Conservation (phyloP, 1,140 invertebrate species). For the Philopotamus ludificatus region DNA sequence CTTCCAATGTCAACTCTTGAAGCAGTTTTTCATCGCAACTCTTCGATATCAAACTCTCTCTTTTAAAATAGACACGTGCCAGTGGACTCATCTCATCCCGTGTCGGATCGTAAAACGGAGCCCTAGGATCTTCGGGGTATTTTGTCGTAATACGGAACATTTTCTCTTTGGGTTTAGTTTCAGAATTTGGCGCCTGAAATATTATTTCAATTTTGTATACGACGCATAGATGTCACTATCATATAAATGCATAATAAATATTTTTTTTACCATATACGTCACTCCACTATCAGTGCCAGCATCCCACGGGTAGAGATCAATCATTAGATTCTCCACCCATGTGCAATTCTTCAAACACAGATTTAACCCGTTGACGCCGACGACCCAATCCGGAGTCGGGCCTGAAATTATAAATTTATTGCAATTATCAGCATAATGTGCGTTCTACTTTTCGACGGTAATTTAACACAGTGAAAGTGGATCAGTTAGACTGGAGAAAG, state of each 20-base stretch:
- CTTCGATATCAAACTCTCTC: conserved; percentile 71
- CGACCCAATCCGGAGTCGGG: conserved; percentile 94
- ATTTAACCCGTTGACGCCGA: conserved; percentile 84
- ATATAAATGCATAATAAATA: not conserved
- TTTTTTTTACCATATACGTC: conserved; percentile 77
- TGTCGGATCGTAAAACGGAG: conserved; percentile 86
- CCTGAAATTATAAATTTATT: too few species aligned
- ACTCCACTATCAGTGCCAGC: conserved; percentile 92
- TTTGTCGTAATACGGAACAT: conserved; percentile 86
- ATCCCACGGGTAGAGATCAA: conserved; percentile 92
- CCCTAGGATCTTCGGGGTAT: conserved; percentile 81
- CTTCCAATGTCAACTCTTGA: conserved; percentile 60
- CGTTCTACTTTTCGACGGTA: too few species aligned
- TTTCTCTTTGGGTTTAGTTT: conserved; percentile 82
- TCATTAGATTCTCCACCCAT: conserved; percentile 75
- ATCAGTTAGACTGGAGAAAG: not conserved
- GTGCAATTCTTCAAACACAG: conserved; percentile 86
- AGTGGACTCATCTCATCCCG: conserved; percentile 77
- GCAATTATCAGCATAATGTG: too few species aligned
- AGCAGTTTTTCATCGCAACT: conserved; percentile 69
- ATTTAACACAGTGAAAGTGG: too few species aligned
- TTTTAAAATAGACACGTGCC: conserved; percentile 68
- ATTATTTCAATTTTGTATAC: not conserved
- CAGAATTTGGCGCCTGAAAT: conserved; percentile 76
- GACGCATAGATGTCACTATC: not conserved